phyloP scores from a whole-genome alignment of 2,888 invertebrate genomes.

The Diploptera punctata region DNA sequence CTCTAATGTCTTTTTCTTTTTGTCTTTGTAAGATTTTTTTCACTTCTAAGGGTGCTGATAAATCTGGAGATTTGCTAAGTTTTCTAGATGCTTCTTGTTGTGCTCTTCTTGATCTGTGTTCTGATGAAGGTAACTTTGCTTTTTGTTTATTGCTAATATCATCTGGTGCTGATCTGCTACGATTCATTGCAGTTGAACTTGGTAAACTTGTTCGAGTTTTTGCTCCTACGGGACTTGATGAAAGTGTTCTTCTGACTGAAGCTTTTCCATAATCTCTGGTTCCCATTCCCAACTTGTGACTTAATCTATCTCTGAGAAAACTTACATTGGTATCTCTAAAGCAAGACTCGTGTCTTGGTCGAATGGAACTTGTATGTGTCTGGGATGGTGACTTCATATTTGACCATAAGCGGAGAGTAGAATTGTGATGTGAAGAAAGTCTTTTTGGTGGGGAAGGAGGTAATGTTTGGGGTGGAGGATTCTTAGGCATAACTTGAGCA shows the following conservation, averaged over 20 bases:
- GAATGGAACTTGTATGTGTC: conserved; percentile 44
- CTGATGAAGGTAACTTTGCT: neutral
- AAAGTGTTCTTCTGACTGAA: conserved; percentile 42
- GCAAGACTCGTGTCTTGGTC: conserved; percentile 60
- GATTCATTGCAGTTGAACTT: neutral
- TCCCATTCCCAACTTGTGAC: conserved; percentile 59
- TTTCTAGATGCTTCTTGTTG: conserved; percentile 36
- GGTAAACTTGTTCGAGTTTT: conserved; percentile 29
- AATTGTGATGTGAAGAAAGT: conserved; percentile 75
- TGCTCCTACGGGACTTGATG: conserved; percentile 45
- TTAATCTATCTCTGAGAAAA: conserved; percentile 67
- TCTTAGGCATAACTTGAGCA: conserved; percentile 49
- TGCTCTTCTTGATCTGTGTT: conserved; percentile 33
- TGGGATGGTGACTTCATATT: conserved; percentile 52
- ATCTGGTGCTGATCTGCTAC: conserved; percentile 28
- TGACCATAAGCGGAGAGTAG: conserved; percentile 70
- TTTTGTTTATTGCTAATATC: neutral
- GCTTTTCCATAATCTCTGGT: conserved; percentile 41
- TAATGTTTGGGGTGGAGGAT: conserved; percentile 46
- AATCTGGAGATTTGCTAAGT: conserved; percentile 59
- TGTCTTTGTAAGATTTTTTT: conserved; percentile 50
- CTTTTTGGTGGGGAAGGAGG: conserved; percentile 72
- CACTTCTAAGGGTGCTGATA: conserved; percentile 66
- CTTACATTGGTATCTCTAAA: conserved; percentile 63
- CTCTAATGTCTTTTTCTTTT: conserved; percentile 45